These are phyloP conservation scores for Dasyurus viverrinus DNA, from an alignment of 2,113 vertebrate genomes.

Conservation along the genomic window DNA sequence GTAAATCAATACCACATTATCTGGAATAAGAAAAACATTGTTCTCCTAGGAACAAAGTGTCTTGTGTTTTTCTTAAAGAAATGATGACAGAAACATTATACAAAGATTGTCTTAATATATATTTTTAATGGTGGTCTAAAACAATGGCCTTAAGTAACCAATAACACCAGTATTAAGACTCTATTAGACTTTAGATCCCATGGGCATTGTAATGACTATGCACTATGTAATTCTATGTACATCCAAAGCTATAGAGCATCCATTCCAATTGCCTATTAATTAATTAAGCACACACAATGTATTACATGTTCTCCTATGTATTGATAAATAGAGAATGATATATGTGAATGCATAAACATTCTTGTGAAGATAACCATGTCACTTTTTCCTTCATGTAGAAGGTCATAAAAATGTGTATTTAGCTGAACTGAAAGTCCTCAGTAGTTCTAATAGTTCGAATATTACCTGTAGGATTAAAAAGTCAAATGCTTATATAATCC, in stretches of 20 bases:
- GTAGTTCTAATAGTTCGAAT: not conserved
- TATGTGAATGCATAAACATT: not conserved
- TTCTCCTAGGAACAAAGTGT: not conserved
- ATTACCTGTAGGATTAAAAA: not conserved
- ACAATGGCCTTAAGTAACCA: conserved; percentile 27
- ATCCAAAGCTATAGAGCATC: not conserved
- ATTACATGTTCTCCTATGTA: not conserved
- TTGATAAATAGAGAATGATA: not conserved
- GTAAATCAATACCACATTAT: not conserved
- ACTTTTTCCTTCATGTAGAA: not conserved
- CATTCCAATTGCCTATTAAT: not conserved
- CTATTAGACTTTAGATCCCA: conserved; percentile 51
- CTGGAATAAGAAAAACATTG: conserved; percentile 1
- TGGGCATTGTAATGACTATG: not conserved
- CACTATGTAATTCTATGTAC: not conserved
- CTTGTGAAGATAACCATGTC: not conserved
- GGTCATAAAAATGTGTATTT: not conserved
- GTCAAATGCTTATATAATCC: too few species aligned
- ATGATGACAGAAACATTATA: conserved; percentile 43
- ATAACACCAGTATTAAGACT: not conserved
- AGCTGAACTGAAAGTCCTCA: not conserved
- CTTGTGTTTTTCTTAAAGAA: conserved; percentile 44
- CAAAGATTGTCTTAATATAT: conserved; percentile 5
- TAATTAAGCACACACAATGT: not conserved
- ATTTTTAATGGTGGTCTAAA: conserved; percentile 47